Evolutionary conservation across 30 jellyfish, hydroid and myxozoan species (phyloP).

Genomic region (Pseudorhiza aurosa): DNA sequence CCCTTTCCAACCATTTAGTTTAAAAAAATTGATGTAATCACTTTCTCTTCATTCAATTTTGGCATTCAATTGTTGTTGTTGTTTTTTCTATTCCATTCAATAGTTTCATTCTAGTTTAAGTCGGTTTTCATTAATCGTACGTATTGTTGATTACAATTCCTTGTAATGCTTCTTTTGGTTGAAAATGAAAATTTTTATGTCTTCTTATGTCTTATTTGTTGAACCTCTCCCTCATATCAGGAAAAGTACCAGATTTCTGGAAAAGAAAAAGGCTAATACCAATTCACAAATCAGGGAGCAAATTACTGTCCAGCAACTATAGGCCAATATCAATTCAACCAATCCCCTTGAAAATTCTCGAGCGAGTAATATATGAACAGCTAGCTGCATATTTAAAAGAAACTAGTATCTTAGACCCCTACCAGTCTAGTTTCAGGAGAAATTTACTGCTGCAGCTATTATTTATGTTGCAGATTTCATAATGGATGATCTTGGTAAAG

Average conservation of each 20-base stretch:
- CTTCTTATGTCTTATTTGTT: not conserved
- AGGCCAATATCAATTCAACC: constrained; percentile 16
- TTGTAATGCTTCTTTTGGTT: too few species aligned
- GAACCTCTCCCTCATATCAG: constrained; percentile 37
- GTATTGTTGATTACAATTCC: too few species aligned
- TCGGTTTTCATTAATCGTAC: too few species aligned
- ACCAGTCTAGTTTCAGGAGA: constrained; percentile 43
- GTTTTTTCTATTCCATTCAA: too few species aligned
- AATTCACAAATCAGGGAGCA: constrained; percentile 56
- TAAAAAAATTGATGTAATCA: too few species aligned
- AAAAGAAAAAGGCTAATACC: constrained; percentile 48
- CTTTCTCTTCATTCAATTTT: too few species aligned
- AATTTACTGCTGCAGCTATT: constrained; percentile 32
- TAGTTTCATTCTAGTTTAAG: too few species aligned
- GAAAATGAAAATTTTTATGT: too few species aligned
- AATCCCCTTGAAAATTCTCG: constrained; percentile 25
- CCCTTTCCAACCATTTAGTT: too few species aligned
- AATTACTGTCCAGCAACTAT: constrained; percentile 24
- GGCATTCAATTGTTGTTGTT: too few species aligned
- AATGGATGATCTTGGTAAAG: constrained; percentile 35
- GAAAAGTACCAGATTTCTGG: constrained; percentile 42
- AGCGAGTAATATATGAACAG: constrained; percentile 3
- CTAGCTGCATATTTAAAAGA: not conserved
- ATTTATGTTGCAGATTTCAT: constrained; percentile 18
- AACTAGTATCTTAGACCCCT: constrained; percentile 12